Percentiles rank a stretch among this genome's conserved stretches.
Evolutionary conservation across 2,888 invertebrate species (phyloP).

Genomic region (Polymixis flavicincta): DNA sequence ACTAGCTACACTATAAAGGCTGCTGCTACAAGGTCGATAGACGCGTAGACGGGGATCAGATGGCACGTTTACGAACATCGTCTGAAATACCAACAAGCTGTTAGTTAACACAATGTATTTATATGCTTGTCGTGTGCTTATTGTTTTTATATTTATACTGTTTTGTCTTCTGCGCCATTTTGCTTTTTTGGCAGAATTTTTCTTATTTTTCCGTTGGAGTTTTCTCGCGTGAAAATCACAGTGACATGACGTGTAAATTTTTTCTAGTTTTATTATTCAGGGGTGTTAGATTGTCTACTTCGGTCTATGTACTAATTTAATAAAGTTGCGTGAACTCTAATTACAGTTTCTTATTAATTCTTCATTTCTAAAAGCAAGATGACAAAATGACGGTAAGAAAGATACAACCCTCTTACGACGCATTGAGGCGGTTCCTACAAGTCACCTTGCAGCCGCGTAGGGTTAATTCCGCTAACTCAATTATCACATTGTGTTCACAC

Average conservation of each 20-base stretch:
- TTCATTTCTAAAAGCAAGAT: slow-evolving; percentile 6
- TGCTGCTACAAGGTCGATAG: slow-evolving; percentile 51
- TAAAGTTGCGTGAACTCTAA: too few relatives aligned
- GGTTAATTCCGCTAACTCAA: slow-evolving; percentile 72
- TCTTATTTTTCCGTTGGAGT: slow-evolving; percentile 19
- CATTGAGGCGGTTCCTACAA: slow-evolving; percentile 32
- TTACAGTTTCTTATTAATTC: too few relatives aligned
- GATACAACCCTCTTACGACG: slow-evolving; percentile 11
- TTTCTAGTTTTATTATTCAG: background rate
- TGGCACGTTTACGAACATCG: slow-evolving; percentile 57
- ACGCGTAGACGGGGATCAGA: slow-evolving; percentile 60
- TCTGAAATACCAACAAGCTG: slow-evolving; percentile 66
- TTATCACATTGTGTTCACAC: slow-evolving; percentile 72
- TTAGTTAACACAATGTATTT: slow-evolving; percentile 61
- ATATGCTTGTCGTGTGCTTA: slow-evolving; percentile 58
- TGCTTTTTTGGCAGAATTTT: slow-evolving; percentile 27
- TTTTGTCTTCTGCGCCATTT: slow-evolving; percentile 29
- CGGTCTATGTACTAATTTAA: background rate
- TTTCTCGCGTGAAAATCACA: slow-evolving; percentile 11
- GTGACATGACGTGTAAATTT: background rate
- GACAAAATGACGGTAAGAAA: slow-evolving; percentile 31
- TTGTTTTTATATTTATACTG: slow-evolving; percentile 56
- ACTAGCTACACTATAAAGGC: slow-evolving; percentile 38
- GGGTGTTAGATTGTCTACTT: background rate
- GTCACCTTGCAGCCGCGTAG: slow-evolving; percentile 41